phyloP scores from a whole-genome alignment of 2,113 vertebrate species.

The Poeciliopsis retropinna region DNA sequence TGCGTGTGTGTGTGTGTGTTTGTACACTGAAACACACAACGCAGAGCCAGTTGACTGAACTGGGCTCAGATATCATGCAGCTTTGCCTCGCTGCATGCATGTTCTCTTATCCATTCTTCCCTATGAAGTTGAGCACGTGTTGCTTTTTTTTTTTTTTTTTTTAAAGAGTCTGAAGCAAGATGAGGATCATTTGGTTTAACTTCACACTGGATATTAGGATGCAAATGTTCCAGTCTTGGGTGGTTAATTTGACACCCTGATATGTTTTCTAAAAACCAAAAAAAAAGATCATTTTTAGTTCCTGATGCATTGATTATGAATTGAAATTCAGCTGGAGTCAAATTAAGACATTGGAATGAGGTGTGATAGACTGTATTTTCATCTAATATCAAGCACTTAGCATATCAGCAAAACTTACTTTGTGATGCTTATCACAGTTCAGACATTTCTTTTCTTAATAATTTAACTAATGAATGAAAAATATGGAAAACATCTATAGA shows the following conservation, averaged over 20 bases:
- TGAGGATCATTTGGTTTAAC: slow-evolving; percentile 32
- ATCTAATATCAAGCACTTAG: slow-evolving; percentile 23
- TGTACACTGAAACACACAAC: slow-evolving; percentile 2
- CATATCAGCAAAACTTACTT: slow-evolving; percentile 5
- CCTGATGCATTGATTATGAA: background rate
- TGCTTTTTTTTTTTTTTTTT: background rate
- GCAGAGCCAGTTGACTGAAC: slow-evolving; percentile 39
- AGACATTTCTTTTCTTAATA: background rate
- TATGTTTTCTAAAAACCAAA: background rate
- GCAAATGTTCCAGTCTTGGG: slow-evolving; percentile 13
- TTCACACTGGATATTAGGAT: slow-evolving; percentile 62
- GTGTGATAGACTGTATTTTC: too few relatives aligned
- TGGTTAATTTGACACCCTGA: slow-evolving; percentile 28
- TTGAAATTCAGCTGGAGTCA: background rate
- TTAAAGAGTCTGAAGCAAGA: slow-evolving; percentile 18
- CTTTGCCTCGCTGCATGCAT: slow-evolving; percentile 23
- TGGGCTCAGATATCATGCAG: slow-evolving; percentile 51
- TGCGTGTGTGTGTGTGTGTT: background rate
- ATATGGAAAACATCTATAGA: background rate
- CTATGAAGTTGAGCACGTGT: slow-evolving; percentile 14
- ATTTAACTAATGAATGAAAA: background rate
- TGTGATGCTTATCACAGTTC: background rate
- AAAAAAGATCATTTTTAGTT: background rate
- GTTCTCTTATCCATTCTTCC: slow-evolving; percentile 18
- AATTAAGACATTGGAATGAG: background rate